Conservation (phyloP, 1,140 invertebrate genomes). For the Augochlora pura region DNA sequence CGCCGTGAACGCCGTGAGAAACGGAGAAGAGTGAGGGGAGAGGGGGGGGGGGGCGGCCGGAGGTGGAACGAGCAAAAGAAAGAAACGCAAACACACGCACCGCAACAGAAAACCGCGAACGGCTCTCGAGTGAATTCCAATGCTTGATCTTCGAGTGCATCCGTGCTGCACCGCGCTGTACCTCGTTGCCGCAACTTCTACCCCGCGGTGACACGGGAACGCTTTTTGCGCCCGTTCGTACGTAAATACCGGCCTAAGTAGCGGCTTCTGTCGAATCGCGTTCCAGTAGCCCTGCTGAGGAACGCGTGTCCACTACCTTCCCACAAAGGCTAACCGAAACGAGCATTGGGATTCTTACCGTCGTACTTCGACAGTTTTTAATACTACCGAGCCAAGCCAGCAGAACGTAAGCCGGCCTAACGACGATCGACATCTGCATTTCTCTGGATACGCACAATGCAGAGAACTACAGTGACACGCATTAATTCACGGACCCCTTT, state of each 20-base stretch:
- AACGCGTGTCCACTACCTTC: neutral
- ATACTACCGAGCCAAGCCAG: too few species aligned
- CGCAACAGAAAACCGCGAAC: neutral
- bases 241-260: conserved; percentile 15
- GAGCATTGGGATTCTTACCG: conserved; percentile 1
- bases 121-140: neutral
- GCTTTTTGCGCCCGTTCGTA: conserved; percentile 30
- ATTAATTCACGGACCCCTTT: too few species aligned
- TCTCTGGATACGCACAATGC: too few species aligned
- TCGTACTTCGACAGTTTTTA: too few species aligned
- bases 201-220: conserved; percentile 14
- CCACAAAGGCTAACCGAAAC: neutral
- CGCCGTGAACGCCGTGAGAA: too few species aligned
- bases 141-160: conserved; percentile 5
- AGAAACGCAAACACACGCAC: neutral
- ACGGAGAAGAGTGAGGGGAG: too few species aligned
- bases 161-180: neutral
- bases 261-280: conserved; percentile 30
- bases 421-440: too few species aligned
- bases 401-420: too few species aligned
- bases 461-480: too few species aligned
- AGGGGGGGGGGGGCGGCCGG: neutral
- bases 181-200: neutral
- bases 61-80: neutral
- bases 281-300: neutral